Evolutionary conservation across 1,140 invertebrate species (phyloP).

Genomic region (Probaryconus sp.): DNA sequence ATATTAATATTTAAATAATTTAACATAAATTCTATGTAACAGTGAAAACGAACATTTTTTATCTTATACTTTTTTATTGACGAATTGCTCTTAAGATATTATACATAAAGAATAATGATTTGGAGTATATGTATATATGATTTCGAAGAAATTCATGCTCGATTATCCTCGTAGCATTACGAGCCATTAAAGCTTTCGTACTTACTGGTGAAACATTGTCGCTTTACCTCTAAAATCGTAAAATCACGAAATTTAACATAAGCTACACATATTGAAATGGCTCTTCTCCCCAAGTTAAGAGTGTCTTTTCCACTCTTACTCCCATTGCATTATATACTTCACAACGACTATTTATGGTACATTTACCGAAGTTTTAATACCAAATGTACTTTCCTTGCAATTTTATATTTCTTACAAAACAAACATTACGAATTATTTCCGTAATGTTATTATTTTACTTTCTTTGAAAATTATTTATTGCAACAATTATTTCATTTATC

Average conservation of each 20-base stretch:
- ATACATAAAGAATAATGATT: conserved; percentile 52
- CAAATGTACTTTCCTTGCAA: no score
- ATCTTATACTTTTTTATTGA: conserved; percentile 15
- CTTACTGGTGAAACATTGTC: conserved; percentile 66
- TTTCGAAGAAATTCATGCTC: conserved; percentile 70
- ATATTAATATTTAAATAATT: no score
- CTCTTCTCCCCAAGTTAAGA: conserved; percentile 63
- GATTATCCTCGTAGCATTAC: conserved; percentile 74
- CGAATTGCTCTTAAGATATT: conserved; percentile 51
- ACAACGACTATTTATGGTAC: conserved; percentile 78
- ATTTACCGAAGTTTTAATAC: conserved; percentile 70
- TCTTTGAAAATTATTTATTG: no score
- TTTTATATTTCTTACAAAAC: no score
- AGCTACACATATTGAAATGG: conserved; percentile 64
- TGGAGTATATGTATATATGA: conserved; percentile 53
- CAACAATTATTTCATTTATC: no score
- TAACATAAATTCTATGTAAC: no score
- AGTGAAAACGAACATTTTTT: no score
- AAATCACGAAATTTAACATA: conserved; percentile 67
- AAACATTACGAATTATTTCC: no score
- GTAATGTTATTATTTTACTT: no score
- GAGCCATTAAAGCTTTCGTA: conserved; percentile 70
- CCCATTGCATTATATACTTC: conserved; percentile 76
- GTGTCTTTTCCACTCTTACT: conserved; percentile 62
- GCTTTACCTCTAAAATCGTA: conserved; percentile 63